Evolutionary conservation across 2,797 vertebrate species (phyloP).

Genomic region (Diplodus puntazzo): DNA sequence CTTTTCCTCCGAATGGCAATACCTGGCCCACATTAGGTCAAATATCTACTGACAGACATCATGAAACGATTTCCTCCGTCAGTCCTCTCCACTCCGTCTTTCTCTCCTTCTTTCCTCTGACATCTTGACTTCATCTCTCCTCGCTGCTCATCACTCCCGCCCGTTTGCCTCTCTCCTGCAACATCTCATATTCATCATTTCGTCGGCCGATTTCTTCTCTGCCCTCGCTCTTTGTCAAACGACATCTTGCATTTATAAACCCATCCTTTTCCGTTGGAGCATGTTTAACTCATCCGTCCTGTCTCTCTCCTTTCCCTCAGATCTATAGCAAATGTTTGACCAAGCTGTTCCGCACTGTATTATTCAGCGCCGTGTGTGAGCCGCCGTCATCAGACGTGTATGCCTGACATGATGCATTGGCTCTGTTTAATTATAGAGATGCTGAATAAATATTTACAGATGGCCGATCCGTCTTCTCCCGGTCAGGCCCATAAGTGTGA

Average conservation of each 20-base stretch:
- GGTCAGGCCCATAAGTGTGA: slow-evolving; percentile 77
- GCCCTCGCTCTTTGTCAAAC: slow-evolving; percentile 53
- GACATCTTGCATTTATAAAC: slow-evolving; percentile 68
- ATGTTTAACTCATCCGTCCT: slow-evolving; percentile 60
- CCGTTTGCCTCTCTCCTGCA: slow-evolving; percentile 18
- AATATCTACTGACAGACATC: slow-evolving; percentile 36
- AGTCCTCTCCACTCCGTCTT: slow-evolving; percentile 8
- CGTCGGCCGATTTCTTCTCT: slow-evolving; percentile 46
- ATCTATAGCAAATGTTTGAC: slow-evolving; percentile 83
- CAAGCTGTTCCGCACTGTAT: slow-evolving; percentile 80
- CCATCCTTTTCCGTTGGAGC: slow-evolving; percentile 47
- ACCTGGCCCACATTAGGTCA: slow-evolving; percentile 25
- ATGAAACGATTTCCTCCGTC: slow-evolving; percentile 44
- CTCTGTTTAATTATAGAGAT: slow-evolving; percentile 86
- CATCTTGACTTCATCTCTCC: slow-evolving; percentile 54
- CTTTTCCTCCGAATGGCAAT: slow-evolving; percentile 17
- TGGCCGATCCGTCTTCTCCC: slow-evolving; percentile 76
- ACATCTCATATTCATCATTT: slow-evolving; percentile 63
- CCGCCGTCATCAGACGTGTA: slow-evolving; percentile 70
- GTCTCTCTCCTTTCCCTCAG: slow-evolving; percentile 30
- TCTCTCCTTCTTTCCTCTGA: slow-evolving; percentile 34
- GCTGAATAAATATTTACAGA: slow-evolving; percentile 87
- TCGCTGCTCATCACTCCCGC: slow-evolving; percentile 39
- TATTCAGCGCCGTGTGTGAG: slow-evolving; percentile 72
- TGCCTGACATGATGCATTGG: slow-evolving; percentile 81